A percentile compares a stretch with the other conserved stretches of the same genome.
phyloP scores from a whole-genome alignment of 2,888 invertebrate species.

The Campoplex capitator region DNA sequence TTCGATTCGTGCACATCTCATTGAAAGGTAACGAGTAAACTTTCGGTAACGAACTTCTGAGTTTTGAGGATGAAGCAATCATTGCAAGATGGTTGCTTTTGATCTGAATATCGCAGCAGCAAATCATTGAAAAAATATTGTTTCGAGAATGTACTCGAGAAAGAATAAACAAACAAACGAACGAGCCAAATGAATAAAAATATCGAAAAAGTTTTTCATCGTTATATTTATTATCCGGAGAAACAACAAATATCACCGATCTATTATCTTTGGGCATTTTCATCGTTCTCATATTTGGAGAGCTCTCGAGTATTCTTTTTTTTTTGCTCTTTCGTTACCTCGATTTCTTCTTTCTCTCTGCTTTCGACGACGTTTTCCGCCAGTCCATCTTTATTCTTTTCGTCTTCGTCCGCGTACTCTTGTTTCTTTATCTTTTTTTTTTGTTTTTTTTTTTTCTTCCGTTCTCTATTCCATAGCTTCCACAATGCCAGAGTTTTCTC shows the following conservation, averaged over 20 bases:
- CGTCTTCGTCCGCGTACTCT: slow-evolving; percentile 10
- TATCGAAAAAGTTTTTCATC: neutral
- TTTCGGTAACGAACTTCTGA: neutral
- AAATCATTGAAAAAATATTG: neutral
- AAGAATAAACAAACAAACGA: too few relatives aligned
- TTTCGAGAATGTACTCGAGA: neutral
- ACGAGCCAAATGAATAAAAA: neutral
- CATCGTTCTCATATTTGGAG: neutral
- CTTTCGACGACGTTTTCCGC: slow-evolving; percentile 16
- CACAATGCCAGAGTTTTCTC: slow-evolving; percentile 49
- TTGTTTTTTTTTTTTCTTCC: neutral
- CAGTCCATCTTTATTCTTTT: slow-evolving; percentile 23
- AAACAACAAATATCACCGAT: neutral
- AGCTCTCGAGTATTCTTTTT: neutral
- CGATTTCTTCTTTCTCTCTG: neutral
- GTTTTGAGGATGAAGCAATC: neutral
- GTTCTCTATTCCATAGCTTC: slow-evolving; percentile 6
- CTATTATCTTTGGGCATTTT: neutral
- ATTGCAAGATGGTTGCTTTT: neutral
- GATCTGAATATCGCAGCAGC: neutral
- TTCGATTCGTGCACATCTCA: neutral
- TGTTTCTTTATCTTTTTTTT: neutral
- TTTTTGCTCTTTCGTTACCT: neutral
- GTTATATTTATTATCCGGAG: neutral
- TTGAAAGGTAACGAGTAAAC: neutral